Percentiles rank a stretch among this genome's conserved stretches.
Evolutionary conservation across 64 coral and sea anemone species (phyloP).

Genomic region (Acropora tenuis): DNA sequence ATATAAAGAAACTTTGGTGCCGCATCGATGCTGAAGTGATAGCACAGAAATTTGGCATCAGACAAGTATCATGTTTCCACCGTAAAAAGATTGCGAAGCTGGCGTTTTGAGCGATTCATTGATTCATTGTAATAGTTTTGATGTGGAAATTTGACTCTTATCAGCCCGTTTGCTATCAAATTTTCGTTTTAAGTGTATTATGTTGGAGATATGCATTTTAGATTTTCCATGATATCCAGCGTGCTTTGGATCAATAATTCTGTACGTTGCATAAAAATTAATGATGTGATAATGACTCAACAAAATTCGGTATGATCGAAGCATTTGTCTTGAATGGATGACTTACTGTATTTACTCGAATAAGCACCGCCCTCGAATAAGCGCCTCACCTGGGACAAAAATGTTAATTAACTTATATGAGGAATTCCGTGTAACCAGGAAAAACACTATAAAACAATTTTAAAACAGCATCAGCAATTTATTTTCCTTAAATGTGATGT

Average conservation of each 20-base stretch:
- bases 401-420: background rate
- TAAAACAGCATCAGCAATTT: no score
- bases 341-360: background rate
- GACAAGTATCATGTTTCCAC: background rate
- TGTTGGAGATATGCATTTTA: background rate
- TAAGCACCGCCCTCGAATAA: no score
- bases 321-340: conserved; percentile 7
- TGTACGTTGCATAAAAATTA: background rate
- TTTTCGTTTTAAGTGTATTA: conserved; percentile 1
- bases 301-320: conserved; percentile 13
- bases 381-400: background rate
- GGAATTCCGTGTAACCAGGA: background rate
- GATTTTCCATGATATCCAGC: conserved; percentile 16
- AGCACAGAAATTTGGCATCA: background rate
- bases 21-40: background rate
- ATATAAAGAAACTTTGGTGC: background rate
- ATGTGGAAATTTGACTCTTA: background rate
- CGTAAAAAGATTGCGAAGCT: conserved; percentile 1
- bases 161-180: background rate
- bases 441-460: no score
- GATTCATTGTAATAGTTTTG: background rate
- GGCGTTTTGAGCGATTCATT: conserved; percentile 10
- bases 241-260: conserved; percentile 4
- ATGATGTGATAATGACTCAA: background rate
- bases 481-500: no score